These are phyloP conservation scores for Dicroscelio sp. DNA, from an alignment of 2,888 invertebrate genomes.

Conservation along the genomic window DNA sequence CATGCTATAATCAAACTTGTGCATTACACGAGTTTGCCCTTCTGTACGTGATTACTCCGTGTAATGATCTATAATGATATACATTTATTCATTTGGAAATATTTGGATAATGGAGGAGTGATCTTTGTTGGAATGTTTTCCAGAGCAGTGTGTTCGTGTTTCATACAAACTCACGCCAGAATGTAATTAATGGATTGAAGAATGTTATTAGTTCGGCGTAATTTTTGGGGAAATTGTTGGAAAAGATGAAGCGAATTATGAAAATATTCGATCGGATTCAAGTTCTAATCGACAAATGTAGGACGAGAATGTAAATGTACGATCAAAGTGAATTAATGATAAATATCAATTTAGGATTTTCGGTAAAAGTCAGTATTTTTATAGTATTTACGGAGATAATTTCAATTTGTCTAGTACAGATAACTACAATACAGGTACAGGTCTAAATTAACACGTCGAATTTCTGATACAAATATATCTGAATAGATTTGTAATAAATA, in stretches of 20 bases:
- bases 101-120: slow-evolving; percentile 67
- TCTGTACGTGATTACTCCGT: slow-evolving; percentile 64
- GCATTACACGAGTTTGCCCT: slow-evolving; percentile 71
- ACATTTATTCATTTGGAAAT: slow-evolving; percentile 76
- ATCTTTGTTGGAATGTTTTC: slow-evolving; percentile 64
- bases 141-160: slow-evolving; percentile 11
- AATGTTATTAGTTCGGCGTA: slow-evolving; percentile 59
- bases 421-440: too few species aligned
- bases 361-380: too few species aligned
- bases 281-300: neutral
- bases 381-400: too few species aligned
- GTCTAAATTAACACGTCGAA: too few species aligned
- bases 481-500: too few species aligned
- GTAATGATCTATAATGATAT: slow-evolving; percentile 77
- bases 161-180: slow-evolving; percentile 53
- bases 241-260: slow-evolving; percentile 9
- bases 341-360: too few species aligned
- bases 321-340: neutral
- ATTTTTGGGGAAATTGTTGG: slow-evolving; percentile 5
- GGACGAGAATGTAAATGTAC: neutral
- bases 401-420: too few species aligned
- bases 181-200: slow-evolving; percentile 66
- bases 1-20: slow-evolving; percentile 77
- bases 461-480: too few species aligned
- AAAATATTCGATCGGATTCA: slow-evolving; percentile 27